Percentiles rank a stretch among this genome's conserved stretches.
Evolutionary conservation across 2,797 vertebrate species (phyloP).

Genomic region (Chaenodraco wilsoni): DNA sequence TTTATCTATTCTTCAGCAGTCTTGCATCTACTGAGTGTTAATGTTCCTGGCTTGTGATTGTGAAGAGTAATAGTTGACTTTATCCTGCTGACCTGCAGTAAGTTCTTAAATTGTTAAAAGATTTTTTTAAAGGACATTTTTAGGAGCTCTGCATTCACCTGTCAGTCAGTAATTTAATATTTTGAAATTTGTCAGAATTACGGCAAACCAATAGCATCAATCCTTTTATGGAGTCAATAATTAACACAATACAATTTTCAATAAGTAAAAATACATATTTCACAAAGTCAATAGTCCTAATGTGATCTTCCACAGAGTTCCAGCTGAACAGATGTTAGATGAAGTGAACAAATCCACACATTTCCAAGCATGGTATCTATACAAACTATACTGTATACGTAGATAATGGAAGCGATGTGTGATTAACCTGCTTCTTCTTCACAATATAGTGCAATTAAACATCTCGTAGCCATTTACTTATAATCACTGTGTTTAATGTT

Average conservation of each 20-base stretch:
- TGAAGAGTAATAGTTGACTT: not conserved
- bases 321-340: too few species aligned
- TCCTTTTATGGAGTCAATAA: too few species aligned
- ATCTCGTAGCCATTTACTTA: not conserved
- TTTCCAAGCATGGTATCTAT: not conserved
- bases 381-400: not conserved
- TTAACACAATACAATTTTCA: too few species aligned
- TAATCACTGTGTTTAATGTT: slow-evolving; percentile 50
- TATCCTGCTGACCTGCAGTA: not conserved
- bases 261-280: too few species aligned
- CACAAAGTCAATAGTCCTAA: not conserved
- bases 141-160: not conserved
- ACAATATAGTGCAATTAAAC: not conserved
- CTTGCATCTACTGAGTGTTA: too few species aligned
- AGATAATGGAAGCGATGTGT: not conserved
- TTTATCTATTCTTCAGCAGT: too few species aligned
- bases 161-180: too few species aligned
- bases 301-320: not conserved
- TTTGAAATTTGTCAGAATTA: not conserved
- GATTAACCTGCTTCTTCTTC: not conserved
- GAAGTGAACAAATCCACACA: not conserved
- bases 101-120: not conserved
- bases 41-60: too few species aligned
- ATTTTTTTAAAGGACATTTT: not conserved
- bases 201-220: not conserved